Evolutionary conservation across 2,888 invertebrate species (phyloP).

Genomic region (Linyphia triangularis): DNA sequence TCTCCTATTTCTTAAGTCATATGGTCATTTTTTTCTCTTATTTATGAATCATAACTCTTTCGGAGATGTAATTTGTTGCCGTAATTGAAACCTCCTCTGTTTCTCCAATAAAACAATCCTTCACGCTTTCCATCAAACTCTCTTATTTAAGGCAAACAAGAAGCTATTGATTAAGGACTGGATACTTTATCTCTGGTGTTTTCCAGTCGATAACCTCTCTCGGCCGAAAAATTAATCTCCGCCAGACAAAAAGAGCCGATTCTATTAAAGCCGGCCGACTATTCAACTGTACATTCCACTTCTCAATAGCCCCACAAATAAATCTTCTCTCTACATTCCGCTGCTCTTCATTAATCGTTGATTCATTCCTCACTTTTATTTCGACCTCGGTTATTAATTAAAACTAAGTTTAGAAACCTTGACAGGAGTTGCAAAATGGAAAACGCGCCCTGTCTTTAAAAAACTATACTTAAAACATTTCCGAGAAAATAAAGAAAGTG

Average conservation of each 20-base stretch:
- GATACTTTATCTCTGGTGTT: conserved; percentile 18
- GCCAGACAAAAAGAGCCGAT: conserved; percentile 18
- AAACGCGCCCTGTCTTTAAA: conserved; percentile 12
- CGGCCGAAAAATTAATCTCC: conserved; percentile 37
- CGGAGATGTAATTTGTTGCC: conserved; percentile 15
- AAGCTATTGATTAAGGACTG: conserved; percentile 21
- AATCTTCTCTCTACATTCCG: conserved; percentile 56
- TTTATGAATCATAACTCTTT: background rate
- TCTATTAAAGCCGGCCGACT: conserved; percentile 18
- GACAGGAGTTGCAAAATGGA: conserved; percentile 38
- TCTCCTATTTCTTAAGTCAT: too few species aligned
- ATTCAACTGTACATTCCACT: conserved; percentile 6
- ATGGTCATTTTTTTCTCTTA: too few species aligned
- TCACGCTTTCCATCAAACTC: conserved; percentile 5
- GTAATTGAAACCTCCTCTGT: conserved; percentile 12
- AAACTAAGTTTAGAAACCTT: conserved; percentile 61
- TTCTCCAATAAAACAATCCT: background rate
- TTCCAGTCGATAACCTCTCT: conserved; percentile 28
- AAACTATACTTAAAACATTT: conserved; percentile 62
- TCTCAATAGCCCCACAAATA: conserved; percentile 13
- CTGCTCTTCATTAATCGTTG: conserved; percentile 50
- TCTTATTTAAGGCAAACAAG: background rate
- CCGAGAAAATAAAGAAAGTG: conserved; percentile 56
- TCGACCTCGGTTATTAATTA: conserved; percentile 68
- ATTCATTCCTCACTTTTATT: conserved; percentile 41